phyloP scores from a whole-genome alignment of 2,113 vertebrate species.

The Passer domesticus region DNA sequence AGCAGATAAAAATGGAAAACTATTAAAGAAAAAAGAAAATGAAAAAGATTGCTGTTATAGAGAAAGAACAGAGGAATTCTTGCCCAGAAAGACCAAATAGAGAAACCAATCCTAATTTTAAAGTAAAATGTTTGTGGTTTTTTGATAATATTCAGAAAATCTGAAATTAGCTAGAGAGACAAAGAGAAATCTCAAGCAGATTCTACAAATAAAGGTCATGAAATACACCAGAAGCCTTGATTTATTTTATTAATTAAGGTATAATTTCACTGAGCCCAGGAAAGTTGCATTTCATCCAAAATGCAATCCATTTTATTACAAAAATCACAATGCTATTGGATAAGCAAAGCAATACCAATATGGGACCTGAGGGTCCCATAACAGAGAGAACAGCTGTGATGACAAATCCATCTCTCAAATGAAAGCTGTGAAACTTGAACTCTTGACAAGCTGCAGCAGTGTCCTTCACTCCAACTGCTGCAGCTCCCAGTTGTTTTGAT shows the following conservation, averaged over 20 bases:
- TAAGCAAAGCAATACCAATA: not conserved
- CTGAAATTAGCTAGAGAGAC: not conserved
- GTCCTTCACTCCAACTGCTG: not conserved
- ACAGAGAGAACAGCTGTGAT: not conserved
- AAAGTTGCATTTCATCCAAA: not conserved
- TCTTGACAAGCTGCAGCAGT: not conserved
- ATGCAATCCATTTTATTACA: accelerated
- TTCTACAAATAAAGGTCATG: not conserved
- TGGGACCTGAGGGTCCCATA: not conserved
- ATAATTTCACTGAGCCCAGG: not conserved
- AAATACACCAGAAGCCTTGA: not conserved
- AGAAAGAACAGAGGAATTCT: not conserved
- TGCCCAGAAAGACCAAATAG: not conserved
- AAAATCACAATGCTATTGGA: not conserved
- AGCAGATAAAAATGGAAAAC: not conserved
- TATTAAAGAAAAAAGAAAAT: not conserved
- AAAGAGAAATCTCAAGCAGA: not conserved
- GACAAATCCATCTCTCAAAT: not conserved
- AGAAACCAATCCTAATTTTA: not conserved
- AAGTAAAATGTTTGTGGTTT: not conserved
- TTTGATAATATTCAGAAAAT: not conserved
- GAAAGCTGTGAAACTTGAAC: not conserved
- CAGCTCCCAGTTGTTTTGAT: not conserved
- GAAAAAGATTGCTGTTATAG: not conserved
- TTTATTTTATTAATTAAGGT: not conserved